phyloP scores from a whole-genome alignment of 2,888 invertebrate genomes.

The Cactoblastis cactorum region DNA sequence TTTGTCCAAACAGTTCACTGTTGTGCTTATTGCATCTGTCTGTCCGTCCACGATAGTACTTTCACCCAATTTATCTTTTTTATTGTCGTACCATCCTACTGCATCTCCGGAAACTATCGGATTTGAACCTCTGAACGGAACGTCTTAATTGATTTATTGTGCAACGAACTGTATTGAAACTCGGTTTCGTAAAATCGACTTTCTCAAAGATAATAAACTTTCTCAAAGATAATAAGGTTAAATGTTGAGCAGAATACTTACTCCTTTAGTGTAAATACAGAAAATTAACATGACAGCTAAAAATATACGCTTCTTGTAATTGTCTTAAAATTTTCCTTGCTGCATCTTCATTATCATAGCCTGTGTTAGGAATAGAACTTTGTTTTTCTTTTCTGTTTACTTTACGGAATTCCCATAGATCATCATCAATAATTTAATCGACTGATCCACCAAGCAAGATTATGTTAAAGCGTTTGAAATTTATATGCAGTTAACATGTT shows the following conservation, averaged over 20 bases:
- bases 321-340: not conserved
- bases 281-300: not conserved
- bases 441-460: not conserved
- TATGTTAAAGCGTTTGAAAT: not conserved
- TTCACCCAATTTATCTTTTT: conserved; percentile 42
- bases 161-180: conserved; percentile 1
- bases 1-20: conserved; percentile 13
- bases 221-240: conserved; percentile 1
- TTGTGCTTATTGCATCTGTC: conserved; percentile 29
- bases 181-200: not conserved
- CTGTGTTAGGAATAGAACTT: not conserved
- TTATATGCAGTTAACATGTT: not conserved
- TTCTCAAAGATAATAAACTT: not conserved
- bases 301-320: too few relatives aligned
- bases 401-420: not conserved
- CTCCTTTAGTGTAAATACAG: not conserved
- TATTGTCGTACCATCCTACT: conserved; percentile 36
- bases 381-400: not conserved
- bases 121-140: conserved; percentile 17
- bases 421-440: not conserved
- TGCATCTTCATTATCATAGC: not conserved
- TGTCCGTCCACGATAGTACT: conserved; percentile 31
- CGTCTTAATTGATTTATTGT: conserved; percentile 16
- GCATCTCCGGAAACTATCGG: conserved; percentile 22
- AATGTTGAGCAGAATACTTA: not conserved